These are phyloP conservation scores for Sterna hirundo DNA, from an alignment of 2,113 vertebrate species.

Conservation along the genomic window DNA sequence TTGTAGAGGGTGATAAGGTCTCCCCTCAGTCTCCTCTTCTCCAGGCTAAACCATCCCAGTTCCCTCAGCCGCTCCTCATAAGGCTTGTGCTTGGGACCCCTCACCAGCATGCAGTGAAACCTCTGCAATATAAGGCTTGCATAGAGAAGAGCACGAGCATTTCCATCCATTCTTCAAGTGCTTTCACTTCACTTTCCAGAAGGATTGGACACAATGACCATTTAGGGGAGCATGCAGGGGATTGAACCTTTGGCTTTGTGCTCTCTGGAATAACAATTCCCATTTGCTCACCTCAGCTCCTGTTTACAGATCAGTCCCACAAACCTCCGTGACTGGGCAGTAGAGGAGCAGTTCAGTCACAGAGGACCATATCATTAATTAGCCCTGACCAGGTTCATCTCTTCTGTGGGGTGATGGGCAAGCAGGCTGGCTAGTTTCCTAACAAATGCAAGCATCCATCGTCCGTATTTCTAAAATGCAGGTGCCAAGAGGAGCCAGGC, in stretches of 20 bases:
- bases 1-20: not conserved
- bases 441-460: rapidly evolving
- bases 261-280: not conserved
- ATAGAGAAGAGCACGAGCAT: rapidly evolving
- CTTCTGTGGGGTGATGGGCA: not conserved
- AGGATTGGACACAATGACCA: not conserved
- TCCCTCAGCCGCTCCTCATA: not conserved
- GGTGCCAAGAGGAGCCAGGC: not conserved
- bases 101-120: not conserved
- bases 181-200: not conserved
- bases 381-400: not conserved
- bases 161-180: rapidly evolving
- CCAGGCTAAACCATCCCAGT: not conserved
- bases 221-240: too few species aligned
- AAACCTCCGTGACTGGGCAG: not conserved
- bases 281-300: not conserved
- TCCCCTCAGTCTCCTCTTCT: not conserved
- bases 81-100: not conserved
- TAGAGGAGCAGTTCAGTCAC: not conserved
- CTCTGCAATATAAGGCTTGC: not conserved
- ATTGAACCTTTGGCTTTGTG: not conserved
- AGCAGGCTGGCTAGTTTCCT: not conserved
- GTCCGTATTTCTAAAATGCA: not conserved
- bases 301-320: not conserved
- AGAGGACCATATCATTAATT: not conserved